phyloP scores from a whole-genome alignment of 2,797 vertebrate genomes.

The Synanceia verrucosa region DNA sequence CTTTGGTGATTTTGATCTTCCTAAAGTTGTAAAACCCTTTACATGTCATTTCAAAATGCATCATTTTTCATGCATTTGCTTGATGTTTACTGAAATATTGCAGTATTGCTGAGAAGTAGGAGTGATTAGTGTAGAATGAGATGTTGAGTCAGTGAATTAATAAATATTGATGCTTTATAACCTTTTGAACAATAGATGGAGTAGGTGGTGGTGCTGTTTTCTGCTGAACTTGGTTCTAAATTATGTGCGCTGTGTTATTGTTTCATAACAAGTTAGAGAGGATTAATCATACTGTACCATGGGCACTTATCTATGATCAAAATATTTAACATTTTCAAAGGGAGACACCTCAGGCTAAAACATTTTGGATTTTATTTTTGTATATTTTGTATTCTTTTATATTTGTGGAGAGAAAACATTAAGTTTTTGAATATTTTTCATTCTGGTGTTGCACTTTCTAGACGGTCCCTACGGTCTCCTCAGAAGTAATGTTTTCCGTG shows the following conservation, averaged over 20 bases:
- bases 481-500: too few relatives aligned
- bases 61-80: background rate
- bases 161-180: background rate
- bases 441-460: too few relatives aligned
- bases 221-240: background rate
- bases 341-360: background rate
- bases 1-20: conserved; percentile 18
- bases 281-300: background rate
- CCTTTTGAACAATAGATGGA: background rate
- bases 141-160: background rate
- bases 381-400: too few relatives aligned
- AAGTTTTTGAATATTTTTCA: too few relatives aligned
- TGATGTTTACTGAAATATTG: background rate
- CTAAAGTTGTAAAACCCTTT: background rate
- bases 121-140: background rate
- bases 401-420: too few relatives aligned
- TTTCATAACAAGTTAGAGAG: background rate
- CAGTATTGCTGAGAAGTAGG: background rate
- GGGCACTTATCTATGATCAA: background rate
- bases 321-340: background rate
- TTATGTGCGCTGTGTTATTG: too few relatives aligned
- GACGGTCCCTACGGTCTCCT: too few relatives aligned
- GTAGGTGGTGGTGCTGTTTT: too few relatives aligned
- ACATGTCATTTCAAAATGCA: background rate
- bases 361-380: background rate